phyloP scores from a whole-genome alignment of 2,888 invertebrate species.

The Strigamia maritima region DNA sequence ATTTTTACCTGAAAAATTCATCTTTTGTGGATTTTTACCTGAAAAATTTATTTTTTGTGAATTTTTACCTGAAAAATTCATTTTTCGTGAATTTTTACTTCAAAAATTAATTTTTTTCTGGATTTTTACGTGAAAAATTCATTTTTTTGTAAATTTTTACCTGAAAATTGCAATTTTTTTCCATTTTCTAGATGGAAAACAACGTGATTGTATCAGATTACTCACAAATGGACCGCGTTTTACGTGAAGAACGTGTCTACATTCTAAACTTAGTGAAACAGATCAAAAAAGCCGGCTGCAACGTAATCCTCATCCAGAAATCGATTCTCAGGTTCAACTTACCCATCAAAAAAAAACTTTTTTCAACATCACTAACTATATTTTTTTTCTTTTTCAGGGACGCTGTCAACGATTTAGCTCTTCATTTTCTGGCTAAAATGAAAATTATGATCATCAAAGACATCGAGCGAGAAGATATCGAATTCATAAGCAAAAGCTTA shows the following conservation, averaged over 20 bases:
- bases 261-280: conserved; percentile 98
- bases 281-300: conserved; percentile 97
- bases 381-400: conserved; percentile 63
- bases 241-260: conserved; percentile 95
- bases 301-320: conserved; percentile 87
- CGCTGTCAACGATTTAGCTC: conserved; percentile 92
- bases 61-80: no score
- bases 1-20: no score
- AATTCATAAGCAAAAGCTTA: conserved; percentile 92
- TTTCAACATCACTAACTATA: neutral
- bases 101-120: neutral
- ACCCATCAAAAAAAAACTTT: no score
- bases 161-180: neutral
- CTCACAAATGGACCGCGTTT: conserved; percentile 97
- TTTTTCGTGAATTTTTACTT: no score
- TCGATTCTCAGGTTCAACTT: conserved; percentile 67
- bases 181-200: conserved; percentile 52
- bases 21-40: no score
- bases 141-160: neutral
- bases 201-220: conserved; percentile 87
- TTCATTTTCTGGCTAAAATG: conserved; percentile 97
- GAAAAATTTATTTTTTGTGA: no score
- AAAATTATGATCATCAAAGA: conserved; percentile 98
- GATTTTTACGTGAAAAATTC: neutral
- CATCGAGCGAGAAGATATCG: conserved; percentile 95